Percentiles rank a stretch among this genome's conserved stretches.
Conservation (phyloP, 2,797 vertebrate genomes). For the Orestias chungarensis region DNA sequence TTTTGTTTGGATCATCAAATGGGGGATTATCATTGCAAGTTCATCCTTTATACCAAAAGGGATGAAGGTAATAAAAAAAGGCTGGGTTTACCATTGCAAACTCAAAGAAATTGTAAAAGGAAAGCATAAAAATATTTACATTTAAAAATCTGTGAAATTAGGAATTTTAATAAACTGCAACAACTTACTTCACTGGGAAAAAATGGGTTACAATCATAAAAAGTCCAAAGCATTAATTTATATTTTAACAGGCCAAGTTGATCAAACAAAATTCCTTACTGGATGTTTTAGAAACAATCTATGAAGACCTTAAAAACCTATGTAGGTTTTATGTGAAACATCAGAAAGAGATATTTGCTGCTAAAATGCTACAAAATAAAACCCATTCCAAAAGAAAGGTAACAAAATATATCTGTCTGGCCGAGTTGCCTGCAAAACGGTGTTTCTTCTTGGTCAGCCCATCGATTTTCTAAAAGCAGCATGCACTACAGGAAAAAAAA, state of each 20-base stretch:
- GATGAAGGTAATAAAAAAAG: neutral
- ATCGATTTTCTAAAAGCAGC: slow-evolving; percentile 54
- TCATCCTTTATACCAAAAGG: neutral
- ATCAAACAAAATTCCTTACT: neutral
- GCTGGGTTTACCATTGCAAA: neutral
- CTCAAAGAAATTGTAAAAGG: neutral
- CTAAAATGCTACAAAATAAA: neutral
- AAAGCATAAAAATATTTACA: neutral
- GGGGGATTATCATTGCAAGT: neutral
- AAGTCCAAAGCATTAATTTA: neutral
- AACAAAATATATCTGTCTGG: neutral
- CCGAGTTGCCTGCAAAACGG: slow-evolving; percentile 22
- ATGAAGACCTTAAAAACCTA: neutral
- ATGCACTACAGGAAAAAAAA: slow-evolving; percentile 36
- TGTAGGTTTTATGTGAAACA: neutral
- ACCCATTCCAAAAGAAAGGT: neutral
- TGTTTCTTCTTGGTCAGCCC: slow-evolving; percentile 50
- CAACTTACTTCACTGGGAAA: neutral
- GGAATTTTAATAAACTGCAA: neutral
- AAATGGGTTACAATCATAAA: neutral
- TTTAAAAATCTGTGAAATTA: neutral
- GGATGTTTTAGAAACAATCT: neutral
- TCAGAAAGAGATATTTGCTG: neutral
- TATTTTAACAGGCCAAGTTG: neutral
- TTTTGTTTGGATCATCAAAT: neutral